A percentile compares a stretch with the other conserved stretches of the same genome.
Evolutionary conservation across 2,888 invertebrate species (phyloP).

Genomic region (Drosophila nigricruria): DNA sequence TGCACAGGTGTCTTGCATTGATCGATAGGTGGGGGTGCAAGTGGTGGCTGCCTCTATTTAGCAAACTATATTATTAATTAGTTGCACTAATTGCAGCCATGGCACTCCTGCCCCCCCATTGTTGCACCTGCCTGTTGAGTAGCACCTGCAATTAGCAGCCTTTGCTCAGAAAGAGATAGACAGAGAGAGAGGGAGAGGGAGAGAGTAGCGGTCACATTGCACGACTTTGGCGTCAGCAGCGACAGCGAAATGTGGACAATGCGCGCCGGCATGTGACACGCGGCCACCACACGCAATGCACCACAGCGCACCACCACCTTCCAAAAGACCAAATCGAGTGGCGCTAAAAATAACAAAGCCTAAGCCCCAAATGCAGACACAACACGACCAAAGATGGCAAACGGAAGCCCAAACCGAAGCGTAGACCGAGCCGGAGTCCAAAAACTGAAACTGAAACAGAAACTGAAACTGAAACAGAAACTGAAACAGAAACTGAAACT

Average conservation of each 20-base stretch:
- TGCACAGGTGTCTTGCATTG: constrained; percentile 11
- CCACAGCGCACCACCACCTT: constrained; percentile 10
- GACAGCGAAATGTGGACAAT: constrained; percentile 31
- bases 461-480: constrained; percentile 9
- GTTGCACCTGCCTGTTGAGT: constrained; percentile 12
- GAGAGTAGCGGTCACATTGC: constrained; percentile 56
- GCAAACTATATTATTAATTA: constrained; percentile 57
- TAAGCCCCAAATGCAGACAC: constrained; percentile 59
- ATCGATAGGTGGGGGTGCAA: constrained; percentile 19
- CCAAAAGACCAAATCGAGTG: constrained; percentile 44
- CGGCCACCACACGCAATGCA: constrained; percentile 60
- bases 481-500: constrained; percentile 1
- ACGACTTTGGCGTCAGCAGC: constrained; percentile 43
- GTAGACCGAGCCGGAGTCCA: neutral
- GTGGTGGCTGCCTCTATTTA: constrained; percentile 18
- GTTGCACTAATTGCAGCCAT: constrained; percentile 54
- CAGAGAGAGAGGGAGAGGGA: neutral
- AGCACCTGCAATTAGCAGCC: constrained; percentile 47
- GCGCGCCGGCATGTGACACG: constrained; percentile 65
- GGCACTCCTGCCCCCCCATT: neutral
- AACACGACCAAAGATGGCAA: constrained; percentile 33
- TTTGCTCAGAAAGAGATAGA: constrained; percentile 1
- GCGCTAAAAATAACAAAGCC: constrained; percentile 65
- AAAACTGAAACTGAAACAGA: neutral
- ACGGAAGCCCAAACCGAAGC: constrained; percentile 1